Evolutionary conservation across 2,888 invertebrate genomes (phyloP).

Genomic region (Apamea epomidion): DNA sequence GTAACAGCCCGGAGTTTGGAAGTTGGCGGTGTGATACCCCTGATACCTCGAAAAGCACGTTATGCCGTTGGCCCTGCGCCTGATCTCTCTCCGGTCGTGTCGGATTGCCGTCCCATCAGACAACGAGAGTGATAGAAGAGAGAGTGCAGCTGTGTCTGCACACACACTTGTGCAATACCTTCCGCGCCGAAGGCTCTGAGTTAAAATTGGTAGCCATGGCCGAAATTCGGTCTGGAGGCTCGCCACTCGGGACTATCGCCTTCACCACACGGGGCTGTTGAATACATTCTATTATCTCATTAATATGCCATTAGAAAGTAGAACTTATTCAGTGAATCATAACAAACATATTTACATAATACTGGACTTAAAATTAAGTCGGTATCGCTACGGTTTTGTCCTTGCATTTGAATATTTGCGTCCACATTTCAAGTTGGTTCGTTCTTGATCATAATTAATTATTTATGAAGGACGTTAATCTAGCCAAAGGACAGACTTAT

Average conservation of each 20-base stretch:
- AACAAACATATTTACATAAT: constrained; percentile 44
- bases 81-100: too few species aligned
- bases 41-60: too few species aligned
- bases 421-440: constrained; percentile 58
- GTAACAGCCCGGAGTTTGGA: too few species aligned
- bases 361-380: constrained; percentile 46
- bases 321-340: constrained; percentile 23
- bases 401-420: constrained; percentile 61
- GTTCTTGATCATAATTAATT: constrained; percentile 65
- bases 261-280: neutral
- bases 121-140: too few species aligned
- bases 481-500: constrained; percentile 26
- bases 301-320: constrained; percentile 21
- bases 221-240: too few species aligned
- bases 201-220: too few species aligned
- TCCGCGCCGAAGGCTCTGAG: too few species aligned
- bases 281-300: neutral
- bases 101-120: too few species aligned
- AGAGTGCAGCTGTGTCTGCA: too few species aligned
- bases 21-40: too few species aligned
- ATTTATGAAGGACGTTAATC: constrained; percentile 67
- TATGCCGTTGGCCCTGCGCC: too few species aligned
- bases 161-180: too few species aligned
- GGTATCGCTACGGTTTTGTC: constrained; percentile 43
- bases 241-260: neutral